Conservation (phyloP, 2,113 vertebrate genomes). For the Lipotes vexillifer region DNA sequence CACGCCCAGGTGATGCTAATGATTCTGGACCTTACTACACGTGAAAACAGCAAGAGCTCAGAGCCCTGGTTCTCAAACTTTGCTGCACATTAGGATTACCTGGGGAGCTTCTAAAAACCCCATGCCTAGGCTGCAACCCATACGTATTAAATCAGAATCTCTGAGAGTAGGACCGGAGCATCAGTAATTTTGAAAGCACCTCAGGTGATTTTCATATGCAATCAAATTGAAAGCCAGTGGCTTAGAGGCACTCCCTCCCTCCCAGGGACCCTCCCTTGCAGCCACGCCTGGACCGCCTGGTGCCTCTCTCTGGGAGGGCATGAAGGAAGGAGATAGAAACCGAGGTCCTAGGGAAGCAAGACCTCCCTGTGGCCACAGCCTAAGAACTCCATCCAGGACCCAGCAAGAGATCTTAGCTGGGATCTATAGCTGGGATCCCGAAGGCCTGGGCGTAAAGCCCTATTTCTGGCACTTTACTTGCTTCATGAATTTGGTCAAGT, state of each 20-base stretch:
- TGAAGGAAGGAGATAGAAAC: not conserved
- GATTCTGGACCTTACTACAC: rapidly evolving
- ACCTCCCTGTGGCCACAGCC: not conserved
- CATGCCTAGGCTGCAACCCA: not conserved
- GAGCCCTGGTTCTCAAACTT: not conserved
- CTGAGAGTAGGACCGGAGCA: not conserved
- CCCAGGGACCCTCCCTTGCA: not conserved
- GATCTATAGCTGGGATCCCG: not conserved
- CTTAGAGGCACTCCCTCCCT: not conserved
- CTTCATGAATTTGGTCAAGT: not conserved
- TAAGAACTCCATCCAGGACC: not conserved
- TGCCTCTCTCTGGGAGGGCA: no score
- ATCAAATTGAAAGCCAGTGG: not conserved
- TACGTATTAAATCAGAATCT: not conserved
- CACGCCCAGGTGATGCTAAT: not conserved
- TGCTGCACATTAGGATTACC: not conserved
- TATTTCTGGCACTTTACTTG: not conserved
- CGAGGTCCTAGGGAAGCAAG: not conserved
- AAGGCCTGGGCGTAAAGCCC: not conserved
- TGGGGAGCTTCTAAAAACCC: not conserved
- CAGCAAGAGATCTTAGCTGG: not conserved
- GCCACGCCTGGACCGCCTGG: not conserved
- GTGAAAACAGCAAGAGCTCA: not conserved
- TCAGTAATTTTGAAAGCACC: not conserved
- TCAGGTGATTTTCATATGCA: not conserved